Conservation (phyloP, 2,113 vertebrate genomes). For the Phrynocephalus versicolor region DNA sequence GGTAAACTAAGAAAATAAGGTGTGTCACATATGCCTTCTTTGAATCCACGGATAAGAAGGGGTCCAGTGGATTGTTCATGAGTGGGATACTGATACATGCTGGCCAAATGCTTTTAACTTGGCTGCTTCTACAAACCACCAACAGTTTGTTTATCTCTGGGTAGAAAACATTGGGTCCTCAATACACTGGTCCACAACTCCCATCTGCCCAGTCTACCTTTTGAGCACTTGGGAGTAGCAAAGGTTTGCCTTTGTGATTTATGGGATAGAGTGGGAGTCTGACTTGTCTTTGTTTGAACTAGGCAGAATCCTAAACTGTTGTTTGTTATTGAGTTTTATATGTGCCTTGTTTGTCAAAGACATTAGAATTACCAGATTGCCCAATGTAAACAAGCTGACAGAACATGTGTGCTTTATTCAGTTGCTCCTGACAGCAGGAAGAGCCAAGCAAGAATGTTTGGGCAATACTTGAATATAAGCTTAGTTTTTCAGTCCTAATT, state of each 20-base stretch:
- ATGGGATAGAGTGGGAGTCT: background rate
- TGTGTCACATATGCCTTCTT: background rate
- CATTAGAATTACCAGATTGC: background rate
- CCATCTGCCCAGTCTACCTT: background rate
- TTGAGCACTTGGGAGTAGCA: background rate
- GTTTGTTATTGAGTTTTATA: background rate
- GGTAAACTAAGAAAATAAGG: background rate
- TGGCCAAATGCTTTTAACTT: background rate
- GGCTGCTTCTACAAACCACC: background rate
- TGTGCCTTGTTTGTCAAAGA: background rate
- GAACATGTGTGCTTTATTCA: background rate
- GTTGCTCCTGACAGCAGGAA: background rate
- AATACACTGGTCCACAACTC: background rate
- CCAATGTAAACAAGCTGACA: background rate
- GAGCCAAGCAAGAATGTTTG: background rate
- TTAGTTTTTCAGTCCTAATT: too few relatives aligned
- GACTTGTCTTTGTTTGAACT: background rate
- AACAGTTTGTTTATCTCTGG: background rate
- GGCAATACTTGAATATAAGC: too few relatives aligned
- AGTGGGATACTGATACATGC: background rate
- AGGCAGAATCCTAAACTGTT: background rate
- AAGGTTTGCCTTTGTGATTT: background rate
- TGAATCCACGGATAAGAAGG: background rate
- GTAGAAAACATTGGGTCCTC: background rate
- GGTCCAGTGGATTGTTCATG: background rate